Conservation (phyloP, 37 sponge, comb jelly and placozoan species). For the Agelas oroides region DNA sequence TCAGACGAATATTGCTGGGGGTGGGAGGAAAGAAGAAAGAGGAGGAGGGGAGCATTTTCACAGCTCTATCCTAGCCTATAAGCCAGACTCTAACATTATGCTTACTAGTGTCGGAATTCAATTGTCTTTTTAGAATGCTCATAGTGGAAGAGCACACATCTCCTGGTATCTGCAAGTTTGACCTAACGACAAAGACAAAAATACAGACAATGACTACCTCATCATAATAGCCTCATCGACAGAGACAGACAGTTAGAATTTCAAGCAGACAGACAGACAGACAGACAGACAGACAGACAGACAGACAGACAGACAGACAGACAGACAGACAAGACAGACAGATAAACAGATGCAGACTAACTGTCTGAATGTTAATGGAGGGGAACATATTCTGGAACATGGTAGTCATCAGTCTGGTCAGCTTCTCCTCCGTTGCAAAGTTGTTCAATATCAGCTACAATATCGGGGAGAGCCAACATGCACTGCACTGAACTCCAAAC, state of each 20-base stretch:
- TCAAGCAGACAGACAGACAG: too few species aligned
- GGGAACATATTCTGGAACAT: slow-evolving; percentile 89
- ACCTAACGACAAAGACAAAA: slow-evolving; percentile 60
- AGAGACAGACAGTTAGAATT: too few species aligned
- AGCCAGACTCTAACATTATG: too few species aligned
- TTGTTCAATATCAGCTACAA: slow-evolving; percentile 71
- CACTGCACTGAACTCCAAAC: too few species aligned
- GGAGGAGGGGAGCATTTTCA: too few species aligned
- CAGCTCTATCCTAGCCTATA: too few species aligned
- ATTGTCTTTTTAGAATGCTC: slow-evolving; percentile 51
- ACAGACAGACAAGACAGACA: too few species aligned
- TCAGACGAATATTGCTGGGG: slow-evolving; percentile 62
- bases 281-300: too few species aligned
- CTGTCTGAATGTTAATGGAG: slow-evolving; percentile 75
- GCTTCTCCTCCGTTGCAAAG: slow-evolving; percentile 40
- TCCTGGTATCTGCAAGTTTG: slow-evolving; percentile 62
- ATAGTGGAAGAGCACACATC: slow-evolving; percentile 79
- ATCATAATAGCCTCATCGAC: too few species aligned
- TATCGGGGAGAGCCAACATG: too few species aligned
- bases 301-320: too few species aligned
- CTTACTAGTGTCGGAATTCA: slow-evolving; percentile 89
- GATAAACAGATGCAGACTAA: slow-evolving; percentile 43
- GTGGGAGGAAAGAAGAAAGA: too few species aligned
- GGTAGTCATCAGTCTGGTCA: slow-evolving; percentile 61
- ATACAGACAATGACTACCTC: background rate